A percentile compares a stretch with the other conserved stretches of the same genome.
phyloP scores from a whole-genome alignment of 2,888 invertebrate genomes.

The Ametastegia equiseti region DNA sequence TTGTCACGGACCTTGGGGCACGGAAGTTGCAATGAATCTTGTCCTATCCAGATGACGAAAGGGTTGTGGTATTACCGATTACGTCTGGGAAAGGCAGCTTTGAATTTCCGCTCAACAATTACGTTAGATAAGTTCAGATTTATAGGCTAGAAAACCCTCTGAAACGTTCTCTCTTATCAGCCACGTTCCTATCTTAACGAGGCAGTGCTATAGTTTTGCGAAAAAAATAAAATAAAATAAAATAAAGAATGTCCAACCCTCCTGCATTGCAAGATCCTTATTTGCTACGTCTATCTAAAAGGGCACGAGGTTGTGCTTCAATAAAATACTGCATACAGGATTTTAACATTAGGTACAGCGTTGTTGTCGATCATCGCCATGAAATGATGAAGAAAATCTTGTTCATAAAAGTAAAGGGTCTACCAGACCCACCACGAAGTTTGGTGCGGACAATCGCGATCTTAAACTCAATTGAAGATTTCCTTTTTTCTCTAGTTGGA shows the following conservation, averaged over 20 bases:
- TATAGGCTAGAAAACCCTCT: conserved; percentile 39
- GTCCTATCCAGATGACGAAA: conserved; percentile 54
- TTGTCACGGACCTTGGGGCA: conserved; percentile 27
- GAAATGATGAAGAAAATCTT: not conserved
- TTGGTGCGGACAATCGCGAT: conserved; percentile 19
- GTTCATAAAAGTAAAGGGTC: not conserved
- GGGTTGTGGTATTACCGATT: conserved; percentile 52
- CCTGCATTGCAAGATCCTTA: conserved; percentile 8
- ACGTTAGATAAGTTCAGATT: conserved; percentile 37
- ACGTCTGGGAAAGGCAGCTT: conserved; percentile 22
- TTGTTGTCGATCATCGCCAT: not conserved
- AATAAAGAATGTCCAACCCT: not conserved
- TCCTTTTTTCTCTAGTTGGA: not conserved
- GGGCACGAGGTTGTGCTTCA: not conserved
- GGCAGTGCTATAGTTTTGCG: conserved; percentile 7
- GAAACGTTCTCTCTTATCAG: conserved; percentile 31
- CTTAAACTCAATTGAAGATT: conserved; percentile 34
- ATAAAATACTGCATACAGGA: not conserved
- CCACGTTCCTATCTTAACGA: conserved; percentile 45
- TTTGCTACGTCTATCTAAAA: not conserved
- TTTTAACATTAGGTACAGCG: not conserved
- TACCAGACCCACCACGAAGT: conserved; percentile 30
- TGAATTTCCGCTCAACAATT: conserved; percentile 44
- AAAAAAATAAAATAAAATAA: not conserved
- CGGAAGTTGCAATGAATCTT: conserved; percentile 54